These are phyloP conservation scores for Kryptolebias marmoratus DNA, from an alignment of 2,113 vertebrate species.

Conservation along the genomic window DNA sequence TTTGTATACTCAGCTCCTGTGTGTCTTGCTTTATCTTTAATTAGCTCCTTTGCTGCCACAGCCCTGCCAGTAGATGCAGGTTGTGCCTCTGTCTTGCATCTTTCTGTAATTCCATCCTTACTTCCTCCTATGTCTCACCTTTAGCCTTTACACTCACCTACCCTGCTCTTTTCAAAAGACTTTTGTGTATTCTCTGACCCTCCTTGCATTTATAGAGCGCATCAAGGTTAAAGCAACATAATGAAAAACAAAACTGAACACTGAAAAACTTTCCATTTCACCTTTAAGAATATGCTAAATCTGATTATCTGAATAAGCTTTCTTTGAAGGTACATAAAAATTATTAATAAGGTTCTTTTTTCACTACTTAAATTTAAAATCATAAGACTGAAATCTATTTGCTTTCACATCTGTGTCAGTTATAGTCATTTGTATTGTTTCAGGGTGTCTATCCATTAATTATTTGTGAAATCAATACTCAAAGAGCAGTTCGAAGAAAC, in stretches of 20 bases:
- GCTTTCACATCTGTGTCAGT: background rate
- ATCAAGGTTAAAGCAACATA: background rate
- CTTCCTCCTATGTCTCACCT: conserved; percentile 22
- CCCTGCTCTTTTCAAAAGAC: conserved; percentile 14
- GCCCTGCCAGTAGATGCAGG: conserved; percentile 30
- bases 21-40: conserved; percentile 46
- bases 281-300: background rate
- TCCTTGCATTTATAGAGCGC: conserved; percentile 22
- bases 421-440: background rate
- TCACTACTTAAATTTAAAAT: background rate
- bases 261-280: background rate
- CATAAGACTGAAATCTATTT: background rate
- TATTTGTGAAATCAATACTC: background rate
- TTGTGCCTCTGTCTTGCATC: conserved; percentile 22
- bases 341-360: background rate
- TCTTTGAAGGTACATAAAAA: background rate
- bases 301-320: background rate
- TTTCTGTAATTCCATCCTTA: conserved; percentile 12
- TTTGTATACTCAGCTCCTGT: conserved; percentile 42
- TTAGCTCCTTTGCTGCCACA: conserved; percentile 55
- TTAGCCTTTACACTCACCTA: conserved; percentile 18
- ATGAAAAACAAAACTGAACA: background rate
- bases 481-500: background rate
- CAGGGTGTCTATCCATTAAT: background rate
- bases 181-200: background rate